These are phyloP conservation scores for Clavelina lepadiformis DNA, from an alignment of 23 tunicate genomes.

Conservation along the genomic window DNA sequence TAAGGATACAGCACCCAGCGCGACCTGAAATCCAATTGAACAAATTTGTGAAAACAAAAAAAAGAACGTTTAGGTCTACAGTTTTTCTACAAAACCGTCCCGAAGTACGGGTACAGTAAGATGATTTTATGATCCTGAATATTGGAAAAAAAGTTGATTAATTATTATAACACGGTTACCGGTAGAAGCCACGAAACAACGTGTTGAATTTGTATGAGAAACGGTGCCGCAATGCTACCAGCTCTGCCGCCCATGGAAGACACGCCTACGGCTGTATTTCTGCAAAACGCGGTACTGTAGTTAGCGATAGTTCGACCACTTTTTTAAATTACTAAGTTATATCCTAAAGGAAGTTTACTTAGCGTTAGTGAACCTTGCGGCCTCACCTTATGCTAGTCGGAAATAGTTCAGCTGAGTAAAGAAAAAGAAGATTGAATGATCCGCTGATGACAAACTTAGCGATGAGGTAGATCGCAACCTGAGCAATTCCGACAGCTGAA, in stretches of 20 bases:
- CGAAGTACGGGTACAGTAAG: too few relatives aligned
- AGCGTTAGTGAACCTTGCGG: too few relatives aligned
- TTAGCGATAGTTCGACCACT: too few relatives aligned
- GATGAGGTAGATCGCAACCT: slow-evolving; percentile 36
- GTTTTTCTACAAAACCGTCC: too few relatives aligned
- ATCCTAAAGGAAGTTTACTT: too few relatives aligned
- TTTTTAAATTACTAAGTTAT: too few relatives aligned
- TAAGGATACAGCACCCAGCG: slow-evolving; percentile 22
- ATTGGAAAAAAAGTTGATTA: background rate
- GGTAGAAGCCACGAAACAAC: slow-evolving; percentile 27
- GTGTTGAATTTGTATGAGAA: slow-evolving; percentile 30
- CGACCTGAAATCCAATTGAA: slow-evolving; percentile 10
- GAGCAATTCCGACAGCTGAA: slow-evolving; percentile 7
- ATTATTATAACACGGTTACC: slow-evolving; percentile 7
- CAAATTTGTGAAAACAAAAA: background rate
- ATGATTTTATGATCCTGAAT: too few relatives aligned
- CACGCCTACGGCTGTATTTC: slow-evolving; percentile 56
- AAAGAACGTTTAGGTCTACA: too few relatives aligned
- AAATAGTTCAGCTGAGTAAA: slow-evolving; percentile 56
- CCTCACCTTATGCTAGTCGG: slow-evolving; percentile 50
- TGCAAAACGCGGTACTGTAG: too few relatives aligned
- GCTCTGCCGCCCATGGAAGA: slow-evolving; percentile 43
- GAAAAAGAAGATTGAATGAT: slow-evolving; percentile 62
- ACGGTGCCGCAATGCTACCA: slow-evolving; percentile 52
- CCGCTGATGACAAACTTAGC: slow-evolving; percentile 62